phyloP scores from a whole-genome alignment of 2,888 invertebrate genomes.

The Cosmorhoe ocellata region DNA sequence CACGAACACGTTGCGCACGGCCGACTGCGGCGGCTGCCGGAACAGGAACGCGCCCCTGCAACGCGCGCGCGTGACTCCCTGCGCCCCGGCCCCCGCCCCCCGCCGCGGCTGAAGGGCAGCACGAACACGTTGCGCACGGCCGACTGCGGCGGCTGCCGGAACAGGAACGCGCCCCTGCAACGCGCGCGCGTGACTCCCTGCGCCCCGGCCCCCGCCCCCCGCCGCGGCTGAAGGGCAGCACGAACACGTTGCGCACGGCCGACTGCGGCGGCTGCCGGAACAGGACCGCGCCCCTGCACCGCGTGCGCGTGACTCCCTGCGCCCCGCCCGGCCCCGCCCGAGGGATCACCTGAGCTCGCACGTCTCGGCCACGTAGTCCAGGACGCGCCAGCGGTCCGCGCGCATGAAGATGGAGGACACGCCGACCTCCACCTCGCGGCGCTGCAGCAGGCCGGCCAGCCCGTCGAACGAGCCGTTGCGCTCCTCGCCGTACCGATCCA shows the following conservation, averaged over 20 bases:
- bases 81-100: constrained; percentile 69
- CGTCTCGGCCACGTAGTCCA: constrained; percentile 81
- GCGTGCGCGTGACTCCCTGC: too few relatives aligned
- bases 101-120: constrained; percentile 81
- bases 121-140: constrained; percentile 84
- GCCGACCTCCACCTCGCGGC: constrained; percentile 77
- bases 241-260: constrained; percentile 83
- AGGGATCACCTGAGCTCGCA: constrained; percentile 62
- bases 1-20: constrained; percentile 83
- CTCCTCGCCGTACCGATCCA: constrained; percentile 77
- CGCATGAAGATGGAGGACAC: constrained; percentile 81
- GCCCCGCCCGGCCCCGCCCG: too few relatives aligned
- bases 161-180: constrained; percentile 80
- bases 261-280: constrained; percentile 85
- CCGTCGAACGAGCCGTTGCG: constrained; percentile 82
- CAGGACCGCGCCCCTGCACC: constrained; percentile 77
- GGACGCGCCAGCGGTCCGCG: constrained; percentile 73
- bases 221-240: constrained; percentile 80
- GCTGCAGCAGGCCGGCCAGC: constrained; percentile 81
- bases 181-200: too few relatives aligned
- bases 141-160: constrained; percentile 84
- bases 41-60: constrained; percentile 82
- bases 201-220: constrained; percentile 73
- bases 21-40: constrained; percentile 83
- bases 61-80: too few relatives aligned